These are phyloP conservation scores for Aphyosemion australe DNA, from an alignment of 2,113 vertebrate genomes.

Conservation along the genomic window DNA sequence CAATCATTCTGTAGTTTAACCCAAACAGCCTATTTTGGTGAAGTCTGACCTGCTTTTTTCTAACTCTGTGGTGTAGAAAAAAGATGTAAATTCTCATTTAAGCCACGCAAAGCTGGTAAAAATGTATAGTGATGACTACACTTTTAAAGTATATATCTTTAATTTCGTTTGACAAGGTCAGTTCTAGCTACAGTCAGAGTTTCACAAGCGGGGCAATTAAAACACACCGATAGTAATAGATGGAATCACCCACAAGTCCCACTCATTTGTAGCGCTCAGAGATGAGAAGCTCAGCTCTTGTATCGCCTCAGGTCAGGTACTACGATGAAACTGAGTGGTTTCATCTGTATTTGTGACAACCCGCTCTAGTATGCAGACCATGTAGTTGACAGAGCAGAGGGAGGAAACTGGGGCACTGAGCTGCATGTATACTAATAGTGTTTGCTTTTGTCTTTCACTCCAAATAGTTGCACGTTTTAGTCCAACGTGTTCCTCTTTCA, in stretches of 20 bases:
- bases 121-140: not conserved
- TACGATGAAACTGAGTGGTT: slow-evolving; percentile 34
- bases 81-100: slow-evolving; percentile 34
- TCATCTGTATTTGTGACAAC: slow-evolving; percentile 53
- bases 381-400: slow-evolving; percentile 41
- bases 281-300: slow-evolving; percentile 20
- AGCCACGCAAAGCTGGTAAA: slow-evolving; percentile 13
- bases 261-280: slow-evolving; percentile 18
- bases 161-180: slow-evolving; percentile 5
- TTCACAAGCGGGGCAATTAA: slow-evolving; percentile 1
- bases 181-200: not conserved
- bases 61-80: slow-evolving; percentile 4
- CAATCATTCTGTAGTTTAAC: not conserved
- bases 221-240: not conserved
- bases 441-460: slow-evolving; percentile 37
- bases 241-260: slow-evolving; percentile 13
- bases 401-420: slow-evolving; percentile 52
- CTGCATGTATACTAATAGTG: slow-evolving; percentile 46
- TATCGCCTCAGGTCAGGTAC: slow-evolving; percentile 45
- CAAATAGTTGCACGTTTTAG: slow-evolving; percentile 19
- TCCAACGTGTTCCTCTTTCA: slow-evolving; percentile 1
- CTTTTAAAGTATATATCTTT: not conserved
- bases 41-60: slow-evolving; percentile 30
- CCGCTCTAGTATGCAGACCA: slow-evolving; percentile 31
- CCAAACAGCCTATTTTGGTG: not conserved